Evolutionary conservation across 2,888 invertebrate genomes (phyloP).

Genomic region (Drosophila colorata): DNA sequence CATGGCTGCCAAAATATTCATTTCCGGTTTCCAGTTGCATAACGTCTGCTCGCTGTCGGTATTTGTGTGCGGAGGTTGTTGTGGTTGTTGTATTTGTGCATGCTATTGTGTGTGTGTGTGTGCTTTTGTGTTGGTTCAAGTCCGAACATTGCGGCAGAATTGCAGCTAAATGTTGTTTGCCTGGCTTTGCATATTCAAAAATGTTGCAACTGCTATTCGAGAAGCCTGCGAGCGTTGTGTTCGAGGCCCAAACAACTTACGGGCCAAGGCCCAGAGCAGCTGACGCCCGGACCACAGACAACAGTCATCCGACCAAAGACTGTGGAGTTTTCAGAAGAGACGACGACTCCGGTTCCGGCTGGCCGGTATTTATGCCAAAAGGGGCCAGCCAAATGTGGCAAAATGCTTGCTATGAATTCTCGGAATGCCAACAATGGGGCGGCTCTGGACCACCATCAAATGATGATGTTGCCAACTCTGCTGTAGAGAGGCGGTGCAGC

Average conservation of each 20-base stretch:
- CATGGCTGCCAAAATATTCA: constrained; percentile 19
- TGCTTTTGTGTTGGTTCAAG: constrained; percentile 25
- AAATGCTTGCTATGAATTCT: constrained; percentile 59
- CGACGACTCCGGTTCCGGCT: constrained; percentile 13
- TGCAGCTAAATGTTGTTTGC: constrained; percentile 27
- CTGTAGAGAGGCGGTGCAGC: constrained; percentile 32
- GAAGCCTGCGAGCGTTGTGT: constrained; percentile 27
- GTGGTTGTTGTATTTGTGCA: not conserved
- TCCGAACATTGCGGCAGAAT: constrained; percentile 18
- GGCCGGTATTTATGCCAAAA: constrained; percentile 40
- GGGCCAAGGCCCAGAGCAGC: constrained; percentile 41
- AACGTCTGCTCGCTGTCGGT: not conserved
- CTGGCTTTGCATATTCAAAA: constrained; percentile 32
- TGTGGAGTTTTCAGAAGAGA: not conserved
- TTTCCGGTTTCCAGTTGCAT: constrained; percentile 28
- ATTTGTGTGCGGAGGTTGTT: not conserved
- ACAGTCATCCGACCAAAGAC: constrained; percentile 6
- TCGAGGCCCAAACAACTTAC: constrained; percentile 26
- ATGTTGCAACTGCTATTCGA: constrained; percentile 15
- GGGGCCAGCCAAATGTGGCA: constrained; percentile 50
- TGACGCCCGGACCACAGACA: constrained; percentile 24
- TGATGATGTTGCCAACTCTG: constrained; percentile 50
- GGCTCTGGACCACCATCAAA: constrained; percentile 34
- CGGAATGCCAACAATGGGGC: constrained; percentile 45
- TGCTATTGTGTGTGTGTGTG: not conserved